A percentile compares a stretch with the other conserved stretches of the same genome.
These are phyloP conservation scores for Drosophila micromelanica DNA, from an alignment of 1,140 invertebrate species.

Conservation along the genomic window DNA sequence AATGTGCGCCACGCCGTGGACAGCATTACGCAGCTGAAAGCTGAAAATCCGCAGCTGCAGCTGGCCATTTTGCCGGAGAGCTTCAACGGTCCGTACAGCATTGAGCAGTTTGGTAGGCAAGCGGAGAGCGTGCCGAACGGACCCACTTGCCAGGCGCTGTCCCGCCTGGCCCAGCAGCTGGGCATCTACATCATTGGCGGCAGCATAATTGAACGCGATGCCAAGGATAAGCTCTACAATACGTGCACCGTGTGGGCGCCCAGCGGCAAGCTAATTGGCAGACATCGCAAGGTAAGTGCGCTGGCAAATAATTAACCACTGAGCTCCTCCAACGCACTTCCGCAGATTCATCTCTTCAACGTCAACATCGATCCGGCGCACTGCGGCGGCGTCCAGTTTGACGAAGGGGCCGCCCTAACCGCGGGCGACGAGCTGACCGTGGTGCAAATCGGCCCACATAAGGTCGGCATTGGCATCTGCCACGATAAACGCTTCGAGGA, in stretches of 20 bases:
- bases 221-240: slow-evolving; percentile 89
- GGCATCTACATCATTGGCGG: slow-evolving; percentile 94
- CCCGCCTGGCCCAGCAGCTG: slow-evolving; percentile 90
- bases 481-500: slow-evolving; percentile 97
- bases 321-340: neutral
- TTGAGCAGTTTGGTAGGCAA: slow-evolving; percentile 93
- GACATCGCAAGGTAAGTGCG: slow-evolving; percentile 88
- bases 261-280: slow-evolving; percentile 89
- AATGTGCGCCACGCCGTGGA: slow-evolving; percentile 90
- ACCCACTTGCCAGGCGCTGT: slow-evolving; percentile 89
- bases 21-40: slow-evolving; percentile 89
- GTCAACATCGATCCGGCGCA: slow-evolving; percentile 91
- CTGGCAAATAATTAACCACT: neutral
- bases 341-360: slow-evolving; percentile 95
- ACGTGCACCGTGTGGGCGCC: slow-evolving; percentile 95
- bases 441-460: slow-evolving; percentile 89
- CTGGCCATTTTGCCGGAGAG: slow-evolving; percentile 95
- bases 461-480: slow-evolving; percentile 96
- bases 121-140: slow-evolving; percentile 93
- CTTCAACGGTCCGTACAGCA: slow-evolving; percentile 95
- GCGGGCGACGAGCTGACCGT: slow-evolving; percentile 90
- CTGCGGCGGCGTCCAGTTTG: slow-evolving; percentile 92
- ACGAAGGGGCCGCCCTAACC: slow-evolving; percentile 93
- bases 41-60: slow-evolving; percentile 87
- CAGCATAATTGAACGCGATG: slow-evolving; percentile 92